These are phyloP conservation scores for Coelogynopora nodosa DNA, from an alignment of 2,888 invertebrate species.

Conservation along the genomic window DNA sequence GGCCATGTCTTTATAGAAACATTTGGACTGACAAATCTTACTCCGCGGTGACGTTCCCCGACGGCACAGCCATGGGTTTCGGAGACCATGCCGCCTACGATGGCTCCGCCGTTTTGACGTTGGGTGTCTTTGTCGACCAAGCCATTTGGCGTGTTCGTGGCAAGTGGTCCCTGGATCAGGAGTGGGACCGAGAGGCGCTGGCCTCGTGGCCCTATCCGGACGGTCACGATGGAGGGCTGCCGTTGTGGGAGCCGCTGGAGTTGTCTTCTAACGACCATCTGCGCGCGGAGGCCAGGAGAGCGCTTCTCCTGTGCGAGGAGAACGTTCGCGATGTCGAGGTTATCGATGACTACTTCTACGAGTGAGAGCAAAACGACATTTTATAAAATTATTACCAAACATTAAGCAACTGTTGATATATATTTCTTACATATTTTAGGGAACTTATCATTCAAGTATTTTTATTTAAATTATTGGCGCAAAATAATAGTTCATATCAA, in stretches of 20 bases:
- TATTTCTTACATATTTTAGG: too few relatives aligned
- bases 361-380: constrained; percentile 21
- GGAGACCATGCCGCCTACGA: constrained; percentile 64
- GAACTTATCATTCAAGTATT: too few relatives aligned
- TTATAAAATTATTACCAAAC: neutral
- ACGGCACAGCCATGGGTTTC: constrained; percentile 64
- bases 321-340: constrained; percentile 13
- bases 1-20: constrained; percentile 53
- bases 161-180: neutral
- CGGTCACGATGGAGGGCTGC: constrained; percentile 46
- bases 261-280: constrained; percentile 54
- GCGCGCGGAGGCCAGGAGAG: neutral
- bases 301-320: neutral
- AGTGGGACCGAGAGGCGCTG: neutral
- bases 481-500: too few relatives aligned
- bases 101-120: constrained; percentile 61
- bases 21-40: constrained; percentile 68
- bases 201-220: constrained; percentile 2
- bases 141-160: constrained; percentile 48
- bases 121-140: constrained; percentile 56
- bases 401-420: neutral
- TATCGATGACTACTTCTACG: constrained; percentile 33
- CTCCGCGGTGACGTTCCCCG: constrained; percentile 63
- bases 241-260: constrained; percentile 61
- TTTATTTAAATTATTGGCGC: too few relatives aligned